Conservation (phyloP, 2,888 invertebrate genomes). For the Himalopsyche tibetana region DNA sequence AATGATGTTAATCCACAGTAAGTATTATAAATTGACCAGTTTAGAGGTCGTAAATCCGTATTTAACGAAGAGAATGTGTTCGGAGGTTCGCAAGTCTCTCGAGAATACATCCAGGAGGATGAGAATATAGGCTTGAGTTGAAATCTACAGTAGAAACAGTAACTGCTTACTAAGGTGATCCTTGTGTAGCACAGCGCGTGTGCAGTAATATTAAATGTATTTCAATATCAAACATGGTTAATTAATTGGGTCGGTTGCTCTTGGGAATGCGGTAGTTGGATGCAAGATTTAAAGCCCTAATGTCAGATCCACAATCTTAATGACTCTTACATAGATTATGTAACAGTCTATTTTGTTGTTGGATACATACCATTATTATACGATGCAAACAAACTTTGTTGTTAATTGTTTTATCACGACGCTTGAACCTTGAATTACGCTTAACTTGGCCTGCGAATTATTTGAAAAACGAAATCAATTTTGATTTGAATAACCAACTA, state of each 20-base stretch:
- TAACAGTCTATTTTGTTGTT: not conserved
- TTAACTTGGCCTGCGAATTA: no score
- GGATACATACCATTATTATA: no score
- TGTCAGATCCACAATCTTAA: not conserved
- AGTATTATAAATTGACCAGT: conserved; percentile 6
- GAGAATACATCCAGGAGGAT: not conserved
- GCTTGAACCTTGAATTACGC: no score
- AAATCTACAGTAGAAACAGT: not conserved
- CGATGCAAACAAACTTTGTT: no score
- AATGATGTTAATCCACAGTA: not conserved
- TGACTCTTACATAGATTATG: not conserved
- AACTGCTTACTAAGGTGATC: not conserved
- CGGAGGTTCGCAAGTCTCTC: not conserved
- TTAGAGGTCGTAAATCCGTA: not conserved
- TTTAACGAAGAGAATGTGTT: conserved; percentile 2
- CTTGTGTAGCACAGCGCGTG: not conserved
- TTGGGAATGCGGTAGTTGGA: not conserved
- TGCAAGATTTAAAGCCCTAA: conserved; percentile 9
- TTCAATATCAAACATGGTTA: conserved; percentile 36
- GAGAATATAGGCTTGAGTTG: not conserved
- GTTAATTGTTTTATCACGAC: no score
- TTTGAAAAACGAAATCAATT: no score
- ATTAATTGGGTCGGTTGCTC: conserved; percentile 32
- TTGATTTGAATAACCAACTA: no score
- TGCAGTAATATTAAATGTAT: conserved; percentile 38